These are phyloP conservation scores for Drosophila orena DNA, from an alignment of 1,140 invertebrate species.

Conservation along the genomic window DNA sequence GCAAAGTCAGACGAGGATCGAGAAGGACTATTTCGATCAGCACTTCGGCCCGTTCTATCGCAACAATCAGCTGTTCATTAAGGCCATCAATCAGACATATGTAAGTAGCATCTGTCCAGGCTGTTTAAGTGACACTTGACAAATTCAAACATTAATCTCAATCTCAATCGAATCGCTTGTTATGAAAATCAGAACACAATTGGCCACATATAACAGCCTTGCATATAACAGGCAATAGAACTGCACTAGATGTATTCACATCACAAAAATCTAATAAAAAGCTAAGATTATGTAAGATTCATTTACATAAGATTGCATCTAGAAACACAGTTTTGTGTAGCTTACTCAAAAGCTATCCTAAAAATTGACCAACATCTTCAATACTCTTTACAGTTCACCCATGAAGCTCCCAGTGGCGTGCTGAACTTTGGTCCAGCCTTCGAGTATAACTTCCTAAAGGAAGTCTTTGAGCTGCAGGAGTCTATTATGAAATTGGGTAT, in stretches of 20 bases:
- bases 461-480: conserved; percentile 88
- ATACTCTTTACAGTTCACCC: conserved; percentile 61
- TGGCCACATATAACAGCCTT: no score
- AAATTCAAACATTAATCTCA: no score
- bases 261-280: no score
- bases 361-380: neutral
- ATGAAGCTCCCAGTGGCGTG: conserved; percentile 65
- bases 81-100: conserved; percentile 62
- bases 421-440: conserved; percentile 89
- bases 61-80: conserved; percentile 92
- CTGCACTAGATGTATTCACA: no score
- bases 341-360: neutral
- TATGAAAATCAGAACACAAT: no score
- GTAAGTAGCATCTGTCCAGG: conserved; percentile 58
- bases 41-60: conserved; percentile 96
- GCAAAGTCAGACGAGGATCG: conserved; percentile 89
- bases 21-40: conserved; percentile 94
- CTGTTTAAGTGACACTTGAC: no score
- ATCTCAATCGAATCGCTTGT: no score
- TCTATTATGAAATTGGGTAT: conserved; percentile 86
- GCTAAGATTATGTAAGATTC: no score
- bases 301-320: no score
- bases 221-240: no score
- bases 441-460: conserved; percentile 88
- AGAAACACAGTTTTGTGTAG: no score